These are phyloP conservation scores for Peromyscus melanophrys DNA, from an alignment of 2,797 vertebrate species.

Conservation along the genomic window DNA sequence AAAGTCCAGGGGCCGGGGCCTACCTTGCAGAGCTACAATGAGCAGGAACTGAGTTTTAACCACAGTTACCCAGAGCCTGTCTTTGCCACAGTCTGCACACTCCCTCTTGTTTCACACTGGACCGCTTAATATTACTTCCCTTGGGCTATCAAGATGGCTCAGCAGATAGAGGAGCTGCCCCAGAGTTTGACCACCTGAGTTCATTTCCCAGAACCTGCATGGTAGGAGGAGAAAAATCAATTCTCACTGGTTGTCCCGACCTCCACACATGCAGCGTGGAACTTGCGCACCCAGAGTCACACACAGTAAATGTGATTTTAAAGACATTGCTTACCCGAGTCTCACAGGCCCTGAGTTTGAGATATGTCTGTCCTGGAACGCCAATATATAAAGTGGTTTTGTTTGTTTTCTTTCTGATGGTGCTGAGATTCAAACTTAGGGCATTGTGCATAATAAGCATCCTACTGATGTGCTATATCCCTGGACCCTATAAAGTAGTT, in stretches of 20 bases:
- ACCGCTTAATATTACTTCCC: not conserved
- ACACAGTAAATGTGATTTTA: not conserved
- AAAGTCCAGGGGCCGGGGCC: not conserved
- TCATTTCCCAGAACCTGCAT: not conserved
- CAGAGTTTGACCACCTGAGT: not conserved
- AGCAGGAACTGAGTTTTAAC: not conserved
- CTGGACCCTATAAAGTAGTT: not conserved
- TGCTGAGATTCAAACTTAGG: not conserved
- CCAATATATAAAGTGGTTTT: not conserved
- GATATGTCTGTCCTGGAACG: not conserved
- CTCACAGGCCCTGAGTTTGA: not conserved
- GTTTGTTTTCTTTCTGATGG: not conserved
- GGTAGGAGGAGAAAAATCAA: not conserved
- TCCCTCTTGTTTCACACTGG: not conserved
- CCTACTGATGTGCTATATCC: not conserved
- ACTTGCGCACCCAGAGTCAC: not conserved
- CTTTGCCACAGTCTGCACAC: slow-evolving; percentile 9
- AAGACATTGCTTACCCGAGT: not conserved
- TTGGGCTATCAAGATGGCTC: no score
- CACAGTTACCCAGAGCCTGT: not conserved
- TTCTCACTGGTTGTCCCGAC: not conserved
- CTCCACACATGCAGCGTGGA: not conserved
- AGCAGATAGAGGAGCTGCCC: not conserved
- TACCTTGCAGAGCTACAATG: not conserved
- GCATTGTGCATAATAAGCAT: not conserved